Base-by-base conservation (phyloP, 2,888 invertebrate species). In the Tillus elongatus region DNA sequence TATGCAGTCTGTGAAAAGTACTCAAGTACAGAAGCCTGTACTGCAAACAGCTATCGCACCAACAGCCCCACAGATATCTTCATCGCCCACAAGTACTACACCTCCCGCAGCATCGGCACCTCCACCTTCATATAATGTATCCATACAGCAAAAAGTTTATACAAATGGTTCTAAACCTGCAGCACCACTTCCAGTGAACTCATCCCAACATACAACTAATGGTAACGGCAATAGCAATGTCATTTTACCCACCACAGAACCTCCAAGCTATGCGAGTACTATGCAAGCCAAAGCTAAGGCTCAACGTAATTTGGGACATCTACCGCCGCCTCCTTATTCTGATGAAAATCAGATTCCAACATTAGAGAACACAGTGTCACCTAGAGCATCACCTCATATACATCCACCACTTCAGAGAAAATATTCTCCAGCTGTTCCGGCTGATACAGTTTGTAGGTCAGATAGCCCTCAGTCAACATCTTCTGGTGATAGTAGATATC, bases 1-100 rank as follows among this genome's bases (percentile, higher is more conserved):
- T 45, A 95, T 93, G 91, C 92, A 93, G 63, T 89, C 91, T 15
- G 95, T 95, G 11, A 90, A 90, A 63, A 91, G 91, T 68, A 91
- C 91, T 11, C 91, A 92, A 65, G 92, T 91, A 26, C 91, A 91
- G 59, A 95, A 93, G 62, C 95, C 95, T 0, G 81, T 92, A 15
- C 69, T 93, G 45, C 95, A 95, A 67, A 95, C 92, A 10, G 95
- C 95, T 6, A 88, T 91, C 33, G 92, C 89, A n/a, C 92, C 92
- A 1, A 80, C 83, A 14, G 78, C 85, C 9, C 86, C 86, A 2
- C 75, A 76, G 36, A 72, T 77, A 13, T 72, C 76, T 2, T 68
- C 74, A 40, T 53, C 60, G 14, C 64, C 65, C 27, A 70, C 65
- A 16, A 51, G 40, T 16, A 66, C 68, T 16, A 68, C 66, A 4